A percentile compares a stretch with the other conserved stretches of the same genome.
phyloP scores from a whole-genome alignment of 2,113 vertebrate genomes.

The Pygoscelis adeliae region DNA sequence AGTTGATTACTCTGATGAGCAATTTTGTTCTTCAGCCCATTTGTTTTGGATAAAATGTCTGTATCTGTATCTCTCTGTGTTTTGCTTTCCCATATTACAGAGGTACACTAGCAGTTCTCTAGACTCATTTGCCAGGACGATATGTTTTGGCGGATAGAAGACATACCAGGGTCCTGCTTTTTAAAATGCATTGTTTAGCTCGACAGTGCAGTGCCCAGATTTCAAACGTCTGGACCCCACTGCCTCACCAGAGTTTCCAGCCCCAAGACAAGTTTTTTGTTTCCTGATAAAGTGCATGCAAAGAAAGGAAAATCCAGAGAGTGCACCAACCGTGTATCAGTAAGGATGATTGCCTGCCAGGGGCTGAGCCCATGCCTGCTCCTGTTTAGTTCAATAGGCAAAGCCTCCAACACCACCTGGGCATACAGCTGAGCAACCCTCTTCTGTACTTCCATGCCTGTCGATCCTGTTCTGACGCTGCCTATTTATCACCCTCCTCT shows the following conservation, averaged over 20 bases:
- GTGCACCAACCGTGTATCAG: rapidly evolving
- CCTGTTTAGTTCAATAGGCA: background rate
- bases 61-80: background rate
- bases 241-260: background rate
- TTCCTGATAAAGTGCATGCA: background rate
- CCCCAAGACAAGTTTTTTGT: background rate
- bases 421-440: background rate
- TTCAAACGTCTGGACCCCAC: background rate
- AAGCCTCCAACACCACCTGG: background rate
- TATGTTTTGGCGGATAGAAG: background rate
- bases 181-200: background rate
- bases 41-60: background rate
- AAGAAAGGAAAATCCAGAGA: background rate
- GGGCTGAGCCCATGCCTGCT: background rate
- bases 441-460: background rate
- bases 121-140: background rate
- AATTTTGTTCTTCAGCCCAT: background rate
- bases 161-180: background rate
- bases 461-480: background rate
- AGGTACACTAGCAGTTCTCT: background rate
- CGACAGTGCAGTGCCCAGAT: background rate
- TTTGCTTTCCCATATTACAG: background rate
- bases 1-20: background rate
- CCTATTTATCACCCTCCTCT: background rate
- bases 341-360: background rate